These are phyloP conservation scores for Centropus unirufus DNA, from an alignment of 2,113 vertebrate species.

Conservation along the genomic window DNA sequence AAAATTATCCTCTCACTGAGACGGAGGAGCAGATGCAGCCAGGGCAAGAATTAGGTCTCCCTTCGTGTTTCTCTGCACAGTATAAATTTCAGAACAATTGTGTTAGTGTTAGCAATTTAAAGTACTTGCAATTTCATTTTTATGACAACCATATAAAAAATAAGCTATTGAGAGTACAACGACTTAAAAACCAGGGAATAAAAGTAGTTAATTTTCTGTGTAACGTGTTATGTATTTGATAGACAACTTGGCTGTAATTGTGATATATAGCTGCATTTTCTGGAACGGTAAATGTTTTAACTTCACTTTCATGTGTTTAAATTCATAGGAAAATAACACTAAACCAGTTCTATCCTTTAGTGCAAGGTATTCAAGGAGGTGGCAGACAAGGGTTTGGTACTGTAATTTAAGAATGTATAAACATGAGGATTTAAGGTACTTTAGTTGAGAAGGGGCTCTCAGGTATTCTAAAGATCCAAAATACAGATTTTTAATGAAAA, in stretches of 20 bases:
- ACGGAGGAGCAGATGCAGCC: neutral
- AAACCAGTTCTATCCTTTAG: neutral
- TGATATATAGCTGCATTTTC: neutral
- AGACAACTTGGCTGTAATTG: neutral
- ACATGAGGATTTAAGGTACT: neutral
- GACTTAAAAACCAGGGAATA: neutral
- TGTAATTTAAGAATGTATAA: neutral
- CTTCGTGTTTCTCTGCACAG: neutral
- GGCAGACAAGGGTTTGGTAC: neutral
- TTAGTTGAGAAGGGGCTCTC: neutral
- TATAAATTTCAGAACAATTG: neutral
- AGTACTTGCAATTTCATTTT: neutral
- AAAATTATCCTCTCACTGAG: neutral
- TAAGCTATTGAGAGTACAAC: neutral
- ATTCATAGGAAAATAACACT: neutral
- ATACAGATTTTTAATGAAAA: neutral
- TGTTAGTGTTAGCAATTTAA: neutral
- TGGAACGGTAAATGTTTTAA: neutral
- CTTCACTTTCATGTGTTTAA: neutral
- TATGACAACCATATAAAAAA: neutral
- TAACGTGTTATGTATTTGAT: neutral
- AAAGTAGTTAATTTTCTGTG: neutral
- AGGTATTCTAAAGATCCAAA: neutral
- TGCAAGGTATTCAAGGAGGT: neutral
- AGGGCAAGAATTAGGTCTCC: neutral